Evolutionary conservation across 2,888 invertebrate genomes (phyloP), one percentile per base, ranked within the genome.

Genomic region (Diarsia rubi): DNA sequence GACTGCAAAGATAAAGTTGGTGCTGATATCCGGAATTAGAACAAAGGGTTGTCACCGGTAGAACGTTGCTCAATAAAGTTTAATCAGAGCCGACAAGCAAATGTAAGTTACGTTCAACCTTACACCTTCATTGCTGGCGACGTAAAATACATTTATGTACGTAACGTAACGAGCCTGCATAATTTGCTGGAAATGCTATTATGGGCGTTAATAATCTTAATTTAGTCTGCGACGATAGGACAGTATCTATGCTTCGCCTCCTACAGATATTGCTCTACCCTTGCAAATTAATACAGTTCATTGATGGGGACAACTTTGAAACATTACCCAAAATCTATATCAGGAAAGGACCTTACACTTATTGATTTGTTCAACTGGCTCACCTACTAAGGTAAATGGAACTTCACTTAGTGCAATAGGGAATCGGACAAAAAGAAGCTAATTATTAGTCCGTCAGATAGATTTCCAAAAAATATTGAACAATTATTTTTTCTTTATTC

Each of bases 11-110:
- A 47, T 54, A 79, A 88, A 85, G 73, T 88, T 92, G 86, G 90
- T 73, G 75, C 78, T 91, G 86, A 89, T 86, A 89, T 86, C 84
- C 89, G 86, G 89, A 93, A 93, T 93, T 93, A 93, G 92, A 93
- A 94, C 94, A 94, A 94, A 93, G 94, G 92, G 92, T 92, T 93
- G 93, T 93, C 92, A 92, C 91, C 90, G 90, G 89, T 90, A 88
- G 90, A 89, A 91, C 90, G 91, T 86, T 89, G 92, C 91, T 92
- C 93, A 93, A 93, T 94, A 93, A 93, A 94, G 91, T 93, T 93
- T 93, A 93, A 93, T 93, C 93, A 93, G 89, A 84, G 86, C 75
- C 86, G 91, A 92, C 92, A 90, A 89, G 89, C 88, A 88, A 92
- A 88, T 87, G 88, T 91, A 84, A 90, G 85, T 90, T 88, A 88